Evolutionary conservation across 2,113 vertebrate species (phyloP).

Genomic region (Mesoclemmys tuberculata): DNA sequence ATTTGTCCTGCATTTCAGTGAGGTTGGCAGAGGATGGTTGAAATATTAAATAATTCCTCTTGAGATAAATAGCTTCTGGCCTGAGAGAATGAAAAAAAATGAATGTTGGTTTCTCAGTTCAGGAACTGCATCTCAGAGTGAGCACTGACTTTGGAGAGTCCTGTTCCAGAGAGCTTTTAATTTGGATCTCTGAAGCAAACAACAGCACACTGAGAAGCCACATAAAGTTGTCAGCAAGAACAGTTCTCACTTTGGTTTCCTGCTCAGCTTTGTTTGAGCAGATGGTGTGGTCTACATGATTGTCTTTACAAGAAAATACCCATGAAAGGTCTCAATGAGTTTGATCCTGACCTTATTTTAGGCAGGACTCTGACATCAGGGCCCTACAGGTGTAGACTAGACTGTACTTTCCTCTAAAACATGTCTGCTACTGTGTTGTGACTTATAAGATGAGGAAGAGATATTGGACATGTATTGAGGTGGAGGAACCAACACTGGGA

Average conservation of each 20-base stretch:
- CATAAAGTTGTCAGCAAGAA: background rate
- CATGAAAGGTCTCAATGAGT: background rate
- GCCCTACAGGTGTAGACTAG: background rate
- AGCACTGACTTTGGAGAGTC: background rate
- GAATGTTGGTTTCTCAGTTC: background rate
- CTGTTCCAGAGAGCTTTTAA: background rate
- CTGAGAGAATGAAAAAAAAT: background rate
- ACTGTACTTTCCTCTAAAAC: background rate
- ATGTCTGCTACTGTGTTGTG: background rate
- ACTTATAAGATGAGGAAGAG: background rate
- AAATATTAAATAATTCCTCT: background rate
- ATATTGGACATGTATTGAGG: background rate
- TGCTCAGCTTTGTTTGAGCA: background rate
- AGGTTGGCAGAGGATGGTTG: background rate
- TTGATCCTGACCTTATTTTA: background rate
- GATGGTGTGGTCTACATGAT: background rate
- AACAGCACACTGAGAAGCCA: background rate
- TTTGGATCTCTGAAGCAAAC: background rate
- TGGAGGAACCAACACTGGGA: background rate
- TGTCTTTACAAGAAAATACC: background rate
- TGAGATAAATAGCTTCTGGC: background rate
- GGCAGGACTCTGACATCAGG: background rate
- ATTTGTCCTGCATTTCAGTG: background rate
- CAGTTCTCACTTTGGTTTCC: background rate
- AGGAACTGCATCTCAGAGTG: too few species aligned